Conservation (phyloP, 92 coral and sea anemone species). For the Actinernus sp. region DNA sequence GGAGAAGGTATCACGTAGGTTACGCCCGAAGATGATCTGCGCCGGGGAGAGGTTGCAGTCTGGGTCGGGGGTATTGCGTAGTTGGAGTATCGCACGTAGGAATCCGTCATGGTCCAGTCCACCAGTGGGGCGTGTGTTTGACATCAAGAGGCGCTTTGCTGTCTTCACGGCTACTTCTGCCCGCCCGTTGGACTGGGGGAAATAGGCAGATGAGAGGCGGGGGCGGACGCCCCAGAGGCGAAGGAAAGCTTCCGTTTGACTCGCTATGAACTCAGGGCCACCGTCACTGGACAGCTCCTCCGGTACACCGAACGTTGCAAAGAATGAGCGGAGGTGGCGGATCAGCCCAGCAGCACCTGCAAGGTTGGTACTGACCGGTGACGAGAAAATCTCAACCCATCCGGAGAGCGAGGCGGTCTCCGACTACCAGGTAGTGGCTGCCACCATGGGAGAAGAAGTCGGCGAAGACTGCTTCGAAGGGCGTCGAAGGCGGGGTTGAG, state of each 20-base stretch:
- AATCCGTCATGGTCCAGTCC: conserved; percentile 54
- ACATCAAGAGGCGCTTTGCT: conserved; percentile 58
- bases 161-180: conserved; percentile 62
- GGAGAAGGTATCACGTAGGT: conserved; percentile 45
- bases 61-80: conserved; percentile 49
- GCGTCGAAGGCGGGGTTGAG: conserved; percentile 64
- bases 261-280: conserved; percentile 69
- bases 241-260: conserved; percentile 52
- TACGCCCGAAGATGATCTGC: conserved; percentile 41
- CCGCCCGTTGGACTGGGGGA: conserved; percentile 67
- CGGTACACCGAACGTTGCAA: conserved; percentile 67
- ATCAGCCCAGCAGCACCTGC: conserved; percentile 64
- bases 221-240: conserved; percentile 53
- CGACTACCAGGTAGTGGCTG: conserved; percentile 65
- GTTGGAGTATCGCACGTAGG: conserved; percentile 38
- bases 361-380: conserved; percentile 59
- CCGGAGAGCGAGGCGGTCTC: conserved; percentile 75
- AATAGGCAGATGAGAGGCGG: conserved; percentile 57
- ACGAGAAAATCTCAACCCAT: conserved; percentile 67
- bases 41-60: conserved; percentile 55
- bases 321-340: conserved; percentile 63
- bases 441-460: conserved; percentile 69
- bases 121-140: conserved; percentile 53
- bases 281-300: conserved; percentile 67
- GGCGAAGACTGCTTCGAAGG: conserved; percentile 70